Evolutionary conservation across 2,797 vertebrate species (phyloP).

Genomic region (Iguana delicatissima): DNA sequence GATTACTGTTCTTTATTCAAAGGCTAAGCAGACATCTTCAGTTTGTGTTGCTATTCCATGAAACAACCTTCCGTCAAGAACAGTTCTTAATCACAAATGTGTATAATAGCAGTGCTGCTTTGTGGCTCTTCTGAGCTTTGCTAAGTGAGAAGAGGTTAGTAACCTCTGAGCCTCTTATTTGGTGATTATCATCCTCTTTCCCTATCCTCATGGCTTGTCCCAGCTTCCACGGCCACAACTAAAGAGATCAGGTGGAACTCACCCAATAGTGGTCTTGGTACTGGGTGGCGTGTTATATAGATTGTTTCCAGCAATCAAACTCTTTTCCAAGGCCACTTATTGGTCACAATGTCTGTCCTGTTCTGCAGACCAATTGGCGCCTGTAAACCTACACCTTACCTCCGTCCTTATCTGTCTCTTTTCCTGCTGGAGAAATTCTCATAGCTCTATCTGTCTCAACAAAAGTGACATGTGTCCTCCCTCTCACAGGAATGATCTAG

Average conservation of each 20-base stretch:
- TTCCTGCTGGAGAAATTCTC: not conserved
- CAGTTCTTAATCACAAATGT: conserved; percentile 7
- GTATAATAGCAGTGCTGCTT: not conserved
- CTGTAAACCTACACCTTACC: not conserved
- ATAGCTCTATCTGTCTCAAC: not conserved
- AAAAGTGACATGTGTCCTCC: not conserved
- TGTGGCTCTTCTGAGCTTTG: not conserved
- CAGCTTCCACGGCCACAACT: not conserved
- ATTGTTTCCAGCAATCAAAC: not conserved
- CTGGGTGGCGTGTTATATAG: not conserved
- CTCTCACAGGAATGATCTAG: not conserved
- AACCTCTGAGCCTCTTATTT: not conserved
- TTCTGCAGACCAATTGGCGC: not conserved
- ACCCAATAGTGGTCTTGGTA: not conserved
- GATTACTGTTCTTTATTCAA: not conserved
- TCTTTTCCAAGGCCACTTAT: not conserved
- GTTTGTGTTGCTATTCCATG: not conserved
- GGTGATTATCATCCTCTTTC: not conserved
- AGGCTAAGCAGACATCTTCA: conserved; percentile 21
- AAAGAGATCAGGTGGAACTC: too few relatives aligned
- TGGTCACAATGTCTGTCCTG: not conserved
- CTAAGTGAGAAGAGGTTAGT: not conserved
- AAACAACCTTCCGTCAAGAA: not conserved
- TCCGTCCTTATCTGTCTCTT: not conserved
- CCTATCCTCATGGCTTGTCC: not conserved